phyloP scores from a whole-genome alignment of 1,140 invertebrate species.

The Cardiocondyla obscurior region DNA sequence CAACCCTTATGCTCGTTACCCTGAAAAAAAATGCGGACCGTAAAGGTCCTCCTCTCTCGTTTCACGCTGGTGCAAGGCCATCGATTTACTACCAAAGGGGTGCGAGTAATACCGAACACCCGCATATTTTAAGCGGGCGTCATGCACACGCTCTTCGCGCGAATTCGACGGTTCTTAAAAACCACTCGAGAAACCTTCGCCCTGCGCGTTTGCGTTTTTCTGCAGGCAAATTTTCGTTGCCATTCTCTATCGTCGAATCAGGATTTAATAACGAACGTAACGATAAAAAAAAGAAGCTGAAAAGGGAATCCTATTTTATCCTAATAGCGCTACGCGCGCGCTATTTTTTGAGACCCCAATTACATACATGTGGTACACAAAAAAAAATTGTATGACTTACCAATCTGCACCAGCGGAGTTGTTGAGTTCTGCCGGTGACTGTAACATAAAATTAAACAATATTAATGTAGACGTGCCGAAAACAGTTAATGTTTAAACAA shows the following conservation, averaged over 20 bases:
- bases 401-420: too few species aligned
- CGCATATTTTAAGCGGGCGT: constrained; percentile 45
- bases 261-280: constrained; percentile 1
- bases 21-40: constrained; percentile 25
- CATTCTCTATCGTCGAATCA: neutral
- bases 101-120: neutral
- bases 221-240: constrained; percentile 11
- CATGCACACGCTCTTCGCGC: neutral
- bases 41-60: constrained; percentile 36
- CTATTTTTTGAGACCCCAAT: too few species aligned
- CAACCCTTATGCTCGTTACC: constrained; percentile 49
- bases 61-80: constrained; percentile 34
- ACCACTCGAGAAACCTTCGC: neutral
- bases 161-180: constrained; percentile 22
- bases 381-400: too few species aligned
- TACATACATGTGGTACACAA: too few species aligned
- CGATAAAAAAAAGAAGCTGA: too few species aligned
- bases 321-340: too few species aligned
- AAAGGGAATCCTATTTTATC: too few species aligned
- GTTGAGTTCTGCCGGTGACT: too few species aligned
- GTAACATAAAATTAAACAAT: too few species aligned
- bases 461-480: too few species aligned
- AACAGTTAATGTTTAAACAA: too few species aligned
- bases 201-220: constrained; percentile 11
- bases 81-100: constrained; percentile 20